Base-by-base conservation (phyloP, 2,797 vertebrate genomes). In the Momotus momota region DNA sequence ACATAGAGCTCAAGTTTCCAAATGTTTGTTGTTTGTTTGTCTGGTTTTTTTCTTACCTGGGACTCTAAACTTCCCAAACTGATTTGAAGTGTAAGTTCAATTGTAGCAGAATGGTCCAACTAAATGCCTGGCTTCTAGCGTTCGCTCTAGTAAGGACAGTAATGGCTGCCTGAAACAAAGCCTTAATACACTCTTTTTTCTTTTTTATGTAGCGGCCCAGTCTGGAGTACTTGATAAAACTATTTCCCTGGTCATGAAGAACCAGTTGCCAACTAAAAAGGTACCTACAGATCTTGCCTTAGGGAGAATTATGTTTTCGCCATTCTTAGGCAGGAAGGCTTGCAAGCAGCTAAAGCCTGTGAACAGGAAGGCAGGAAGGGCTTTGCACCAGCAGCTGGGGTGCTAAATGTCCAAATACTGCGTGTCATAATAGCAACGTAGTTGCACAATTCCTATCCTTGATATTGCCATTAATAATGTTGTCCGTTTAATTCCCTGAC, bases 141-240 rank as follows among this genome's bases (percentile, higher is more conserved):
- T 58, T 65, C 52, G 58, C 58, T 88, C 25, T 57, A 81, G 23
- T 52, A 40, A 48, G 43, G 38, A 49, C 41, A 80, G 1, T 15
- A 79, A 72, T 11, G 49, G 21, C 17, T 81, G 31, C 25, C 65
- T 69, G 12, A 38, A 86, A 38, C 21, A 86, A 58, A 92, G 15
- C 27, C 70, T 51, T 40, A 72, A 27, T 49, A 55, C 1, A 1
- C 7, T 16, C 19, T 15, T 86, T 41, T 17, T 18, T 65, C 21
- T 97, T 86, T 97, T 10, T 85, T 84, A 86, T 91, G 27, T 84
- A 99, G 99, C 99, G 97, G 99, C 99, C 77, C 99, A 99, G 93
- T 98, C 99, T 91, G 98, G 98, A 60, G 90, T 99, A 61, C 98
- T 99, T 52, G 98, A 99, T 93, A 98, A 97, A 97, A 99, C 99